phyloP scores from a whole-genome alignment of 2,797 vertebrate species.

The Lagodon rhomboides region DNA sequence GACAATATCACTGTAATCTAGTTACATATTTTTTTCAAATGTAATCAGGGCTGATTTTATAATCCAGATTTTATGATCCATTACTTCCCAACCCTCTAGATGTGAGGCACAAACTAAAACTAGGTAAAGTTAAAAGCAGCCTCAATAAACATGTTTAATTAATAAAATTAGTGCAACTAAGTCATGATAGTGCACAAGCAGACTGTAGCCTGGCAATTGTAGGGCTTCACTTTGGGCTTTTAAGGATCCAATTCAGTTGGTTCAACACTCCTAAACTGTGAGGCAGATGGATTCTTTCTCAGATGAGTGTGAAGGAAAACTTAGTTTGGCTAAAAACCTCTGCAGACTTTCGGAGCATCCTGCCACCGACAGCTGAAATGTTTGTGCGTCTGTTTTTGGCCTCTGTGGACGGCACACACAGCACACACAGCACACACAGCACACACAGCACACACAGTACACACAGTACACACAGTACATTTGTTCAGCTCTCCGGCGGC shows the following conservation, averaged over 20 bases:
- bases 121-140: background rate
- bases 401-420: conserved; percentile 19
- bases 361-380: conserved; percentile 57
- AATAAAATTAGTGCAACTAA: background rate
- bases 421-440: conserved; percentile 8
- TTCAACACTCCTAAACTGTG: background rate
- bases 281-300: background rate
- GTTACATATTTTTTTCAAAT: no score
- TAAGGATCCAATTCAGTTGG: background rate
- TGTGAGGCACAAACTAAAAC: background rate
- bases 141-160: background rate
- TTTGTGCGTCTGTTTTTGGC: conserved; percentile 49
- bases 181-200: background rate
- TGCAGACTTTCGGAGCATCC: conserved; percentile 36
- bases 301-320: background rate
- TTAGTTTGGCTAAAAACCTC: conserved; percentile 25
- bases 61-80: no score
- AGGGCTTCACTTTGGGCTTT: background rate
- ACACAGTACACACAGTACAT: conserved; percentile 24
- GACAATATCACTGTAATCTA: no score
- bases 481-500: conserved; percentile 49
- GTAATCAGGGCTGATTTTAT: no score
- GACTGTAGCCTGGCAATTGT: background rate
- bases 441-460: conserved; percentile 16
- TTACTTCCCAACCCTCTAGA: no score